Percentiles rank a stretch among this genome's conserved stretches.
Conservation (phyloP, 2,797 vertebrate genomes). For the Poeciliopsis gracilis region DNA sequence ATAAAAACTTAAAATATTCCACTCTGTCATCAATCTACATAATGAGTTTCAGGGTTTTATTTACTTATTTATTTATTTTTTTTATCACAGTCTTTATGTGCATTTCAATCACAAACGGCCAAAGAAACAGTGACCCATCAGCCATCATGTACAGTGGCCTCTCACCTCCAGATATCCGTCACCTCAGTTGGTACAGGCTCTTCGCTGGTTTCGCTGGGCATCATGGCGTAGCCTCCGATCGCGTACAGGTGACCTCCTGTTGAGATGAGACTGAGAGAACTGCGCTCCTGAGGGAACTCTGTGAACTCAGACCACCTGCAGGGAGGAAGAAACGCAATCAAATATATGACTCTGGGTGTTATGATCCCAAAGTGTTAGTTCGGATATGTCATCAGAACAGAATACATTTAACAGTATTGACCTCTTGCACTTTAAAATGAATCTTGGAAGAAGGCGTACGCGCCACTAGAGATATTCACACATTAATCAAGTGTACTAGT, state of each 20-base stretch:
- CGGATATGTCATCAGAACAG: too few relatives aligned
- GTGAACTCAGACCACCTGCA: conserved; percentile 91
- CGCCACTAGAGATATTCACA: conserved; percentile 8
- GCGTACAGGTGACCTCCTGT: conserved; percentile 86
- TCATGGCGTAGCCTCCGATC: conserved; percentile 91
- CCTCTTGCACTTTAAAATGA: neutral
- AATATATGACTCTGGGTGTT: conserved; percentile 7
- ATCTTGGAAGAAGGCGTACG: neutral
- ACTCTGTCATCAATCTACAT: neutral
- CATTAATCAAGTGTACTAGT: conserved; percentile 1
- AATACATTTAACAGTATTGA: conserved; percentile 29
- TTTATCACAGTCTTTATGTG: too few relatives aligned
- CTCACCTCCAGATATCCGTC: conserved; percentile 95
- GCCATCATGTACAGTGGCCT: neutral
- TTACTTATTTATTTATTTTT: too few relatives aligned
- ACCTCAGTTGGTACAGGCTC: conserved; percentile 93
- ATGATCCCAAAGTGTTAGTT: neutral
- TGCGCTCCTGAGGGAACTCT: conserved; percentile 95
- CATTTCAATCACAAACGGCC: neutral
- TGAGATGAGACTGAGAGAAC: conserved; percentile 89
- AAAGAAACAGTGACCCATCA: neutral
- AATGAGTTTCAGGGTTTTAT: neutral
- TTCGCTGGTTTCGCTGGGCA: conserved; percentile 88
- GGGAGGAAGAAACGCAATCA: conserved; percentile 27
- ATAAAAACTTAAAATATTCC: too few relatives aligned